Conservation (phyloP, 2,888 invertebrate genomes). For the Phorcus lineatus region DNA sequence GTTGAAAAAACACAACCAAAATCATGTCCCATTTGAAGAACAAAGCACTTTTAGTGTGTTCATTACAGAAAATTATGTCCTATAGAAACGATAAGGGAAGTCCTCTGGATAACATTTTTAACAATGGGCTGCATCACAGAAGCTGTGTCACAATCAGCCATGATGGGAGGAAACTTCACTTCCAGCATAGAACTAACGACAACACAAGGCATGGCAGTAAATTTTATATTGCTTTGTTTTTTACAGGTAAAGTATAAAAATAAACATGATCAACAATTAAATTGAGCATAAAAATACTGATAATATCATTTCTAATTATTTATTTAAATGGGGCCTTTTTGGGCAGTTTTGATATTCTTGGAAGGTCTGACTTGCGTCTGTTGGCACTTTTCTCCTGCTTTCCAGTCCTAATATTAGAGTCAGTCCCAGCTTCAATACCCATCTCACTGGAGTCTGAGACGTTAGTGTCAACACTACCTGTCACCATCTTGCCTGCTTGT, state of each 20-base stretch:
- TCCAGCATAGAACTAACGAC: no score
- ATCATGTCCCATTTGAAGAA: no score
- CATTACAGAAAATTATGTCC: no score
- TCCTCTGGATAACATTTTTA: no score
- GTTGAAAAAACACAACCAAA: no score
- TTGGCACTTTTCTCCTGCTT: not conserved
- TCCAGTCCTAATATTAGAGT: not conserved
- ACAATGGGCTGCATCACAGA: no score
- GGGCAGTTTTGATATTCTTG: not conserved
- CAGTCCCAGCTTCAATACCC: not conserved
- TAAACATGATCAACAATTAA: not conserved
- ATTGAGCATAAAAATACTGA: not conserved
- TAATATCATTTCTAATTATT: not conserved
- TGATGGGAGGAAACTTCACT: no score
- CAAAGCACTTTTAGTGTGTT: no score
- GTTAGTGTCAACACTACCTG: not conserved
- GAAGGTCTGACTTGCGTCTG: not conserved
- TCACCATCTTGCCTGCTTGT: not conserved
- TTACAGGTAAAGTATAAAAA: not conserved
- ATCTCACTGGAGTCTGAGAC: not conserved
- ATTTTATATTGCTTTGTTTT: not conserved
- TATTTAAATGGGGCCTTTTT: constrained; percentile 11
- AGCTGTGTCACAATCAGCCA: no score
- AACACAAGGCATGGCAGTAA: no score
- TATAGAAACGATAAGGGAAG: no score